phyloP scores from a whole-genome alignment of 2,797 vertebrate genomes.

The Picus viridis region DNA sequence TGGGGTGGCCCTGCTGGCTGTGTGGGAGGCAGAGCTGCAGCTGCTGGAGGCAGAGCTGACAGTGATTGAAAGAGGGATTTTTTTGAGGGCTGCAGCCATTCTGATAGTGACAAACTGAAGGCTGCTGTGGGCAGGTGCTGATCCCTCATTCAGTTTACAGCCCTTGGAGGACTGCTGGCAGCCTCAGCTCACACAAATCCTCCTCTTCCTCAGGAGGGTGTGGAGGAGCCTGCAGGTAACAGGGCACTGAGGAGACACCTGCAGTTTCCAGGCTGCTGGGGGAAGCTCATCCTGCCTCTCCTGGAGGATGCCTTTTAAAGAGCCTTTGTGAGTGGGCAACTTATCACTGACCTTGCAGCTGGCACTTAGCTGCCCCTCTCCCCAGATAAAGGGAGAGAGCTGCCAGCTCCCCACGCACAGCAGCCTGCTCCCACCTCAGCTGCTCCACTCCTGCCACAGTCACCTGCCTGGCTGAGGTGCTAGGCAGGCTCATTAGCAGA shows the following conservation, averaged over 20 bases:
- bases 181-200: slow-evolving; percentile 7
- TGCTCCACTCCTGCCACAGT: slow-evolving; percentile 13
- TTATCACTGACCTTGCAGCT: slow-evolving; percentile 23
- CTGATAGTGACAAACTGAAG: neutral
- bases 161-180: neutral
- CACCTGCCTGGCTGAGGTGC: slow-evolving; percentile 37
- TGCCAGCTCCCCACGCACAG: neutral
- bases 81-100: neutral
- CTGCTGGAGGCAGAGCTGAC: neutral
- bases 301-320: slow-evolving; percentile 2
- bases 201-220: neutral
- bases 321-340: slow-evolving; percentile 25
- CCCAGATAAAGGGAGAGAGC: slow-evolving; percentile 18
- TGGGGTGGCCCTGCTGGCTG: neutral
- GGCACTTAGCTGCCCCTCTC: slow-evolving; percentile 14
- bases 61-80: neutral
- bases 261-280: slow-evolving; percentile 1
- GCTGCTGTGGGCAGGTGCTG: neutral
- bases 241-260: neutral
- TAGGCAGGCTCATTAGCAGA: slow-evolving; percentile 39
- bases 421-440: neutral
- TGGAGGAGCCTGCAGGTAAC: neutral
- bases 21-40: neutral
- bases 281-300: slow-evolving; percentile 39
- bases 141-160: slow-evolving; percentile 35